phyloP scores from a whole-genome alignment of 2,888 invertebrate species.

The Amaurobius ferox region DNA sequence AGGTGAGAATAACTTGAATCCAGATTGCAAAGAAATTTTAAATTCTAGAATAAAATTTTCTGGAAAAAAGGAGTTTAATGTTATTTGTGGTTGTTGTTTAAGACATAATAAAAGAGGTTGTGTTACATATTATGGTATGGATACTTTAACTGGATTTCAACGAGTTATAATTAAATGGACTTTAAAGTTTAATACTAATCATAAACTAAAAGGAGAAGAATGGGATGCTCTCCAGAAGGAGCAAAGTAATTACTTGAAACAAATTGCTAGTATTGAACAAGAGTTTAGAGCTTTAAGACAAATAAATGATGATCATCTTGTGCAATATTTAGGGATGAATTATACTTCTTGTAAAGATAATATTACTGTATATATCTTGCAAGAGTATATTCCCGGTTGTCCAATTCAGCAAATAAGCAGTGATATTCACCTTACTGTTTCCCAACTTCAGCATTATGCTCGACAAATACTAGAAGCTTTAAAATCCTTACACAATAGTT shows the following conservation, averaged over 20 bases:
- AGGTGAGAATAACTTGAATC: conserved; percentile 19
- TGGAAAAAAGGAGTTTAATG: conserved; percentile 50
- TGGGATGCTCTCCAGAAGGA: conserved; percentile 76
- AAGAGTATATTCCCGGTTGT: conserved; percentile 79
- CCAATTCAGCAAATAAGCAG: conserved; percentile 80
- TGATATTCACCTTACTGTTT: conserved; percentile 80
- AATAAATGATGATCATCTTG: conserved; percentile 84
- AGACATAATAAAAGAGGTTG: conserved; percentile 87
- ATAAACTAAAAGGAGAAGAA: conserved; percentile 74
- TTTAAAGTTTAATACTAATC: conserved; percentile 76
- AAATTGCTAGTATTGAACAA: conserved; percentile 84
- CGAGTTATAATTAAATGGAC: conserved; percentile 87
- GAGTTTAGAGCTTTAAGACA: conserved; percentile 86
- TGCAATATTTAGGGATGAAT: conserved; percentile 87
- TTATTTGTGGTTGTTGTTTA: conserved; percentile 75
- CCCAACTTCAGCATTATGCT: conserved; percentile 83
- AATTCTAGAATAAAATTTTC: conserved; percentile 46
- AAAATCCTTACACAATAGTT: conserved; percentile 87
- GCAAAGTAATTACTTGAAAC: conserved; percentile 76
- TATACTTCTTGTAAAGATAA: conserved; percentile 81
- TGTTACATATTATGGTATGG: conserved; percentile 86
- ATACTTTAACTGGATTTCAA: conserved; percentile 84
- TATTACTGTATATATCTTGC: conserved; percentile 80
- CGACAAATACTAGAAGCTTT: conserved; percentile 86
- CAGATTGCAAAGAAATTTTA: conserved; percentile 52